Base-by-base conservation (phyloP, 2,888 invertebrate species). In the Plebejus anna region DNA sequence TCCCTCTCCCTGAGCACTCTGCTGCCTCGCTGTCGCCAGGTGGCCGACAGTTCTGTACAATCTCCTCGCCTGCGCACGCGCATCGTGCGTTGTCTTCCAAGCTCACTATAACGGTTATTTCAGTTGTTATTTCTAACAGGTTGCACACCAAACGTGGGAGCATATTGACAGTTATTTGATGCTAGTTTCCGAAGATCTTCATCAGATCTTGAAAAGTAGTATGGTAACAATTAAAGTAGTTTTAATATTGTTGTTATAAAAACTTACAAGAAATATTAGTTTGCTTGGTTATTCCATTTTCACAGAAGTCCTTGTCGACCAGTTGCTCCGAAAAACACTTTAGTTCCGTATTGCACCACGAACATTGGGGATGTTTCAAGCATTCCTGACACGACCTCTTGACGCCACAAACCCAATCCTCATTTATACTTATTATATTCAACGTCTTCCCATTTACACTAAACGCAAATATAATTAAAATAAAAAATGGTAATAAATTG, bases 381-480 rank as follows among this genome's bases (percentile, higher is more conserved):
- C 94, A 94, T 38, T 88, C 86, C n/a, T 84, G 77, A 80, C 94
- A 94, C 2, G 87, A 84, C 11, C 76, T 82, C 81, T 93, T 94
- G n/a, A 92, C 87, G 61, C 80, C 82, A 79, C 94, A 94, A 78
- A 92, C 84, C 84, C 85, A 89, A 51, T 85, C 84, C 75, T 92
- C 85, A 76, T 90, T 85, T 76, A 93, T 82, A 22, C 82, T 78
- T 76, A 85, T 83, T 51, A 84, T 79, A 76, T 80, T 79, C 7
- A 82, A 82, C 38, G n/a, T 55, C 32, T 59, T 76, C n/a, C 59
- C 72, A 22, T 61, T 61, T 47, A 72, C 28, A 4, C 22, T 57
- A 16, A 32, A 42, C 13, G 59, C 4, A 59, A 36, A 59, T 59
- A 59, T 13, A 7, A 72, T 28, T 1, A 72, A 76, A 47, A 59